Base-by-base conservation (phyloP, 2,888 invertebrate species). In the Leptopterna dolabrata region DNA sequence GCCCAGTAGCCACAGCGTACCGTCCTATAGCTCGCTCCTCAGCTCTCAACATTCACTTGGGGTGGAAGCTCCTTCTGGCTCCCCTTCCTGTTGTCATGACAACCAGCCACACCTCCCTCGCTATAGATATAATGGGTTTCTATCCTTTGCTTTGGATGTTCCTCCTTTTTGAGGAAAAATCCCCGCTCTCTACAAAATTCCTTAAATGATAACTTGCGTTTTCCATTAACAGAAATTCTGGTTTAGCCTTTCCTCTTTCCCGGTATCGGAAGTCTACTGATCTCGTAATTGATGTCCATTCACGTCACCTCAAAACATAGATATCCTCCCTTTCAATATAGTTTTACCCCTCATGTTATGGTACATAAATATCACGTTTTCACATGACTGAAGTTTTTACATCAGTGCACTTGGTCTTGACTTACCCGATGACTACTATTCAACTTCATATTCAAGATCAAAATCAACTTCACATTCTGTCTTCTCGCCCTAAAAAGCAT, bases 71-170 rank as follows among this genome's bases (percentile, higher is more conserved):
- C 63, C 63, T 51, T 63, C 63, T 63, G 24, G 13, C 16, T 19
- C 63, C 63, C 63, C 63, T 63, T 63, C 63, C 63, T 63, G 63
- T 63, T 63, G 63, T 63, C 63, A 24, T 63, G 63, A 63, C 63
- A 19, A 63, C 63, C 63, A 19, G 63, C 63, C 63, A 24, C 63
- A 63, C 63, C 63, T 24, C 63, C 63, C 27, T 24, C 13, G 4
- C 63, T 24, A 9, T 63, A n/a, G n/a, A n/a, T n/a, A 63, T 63
- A 63, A 63, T 63, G 63, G 63, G 11, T 63, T 63, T n/a, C 63
- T 13, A 63, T 63, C 24, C 63, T 63, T 63, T 63, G 63, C 63
- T 63, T 63, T 63, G 24, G 24, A 6, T 19, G 14, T 63, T 63
- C 27, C 9, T 27, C 63, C 63, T 63, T 63, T 24, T 63, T 63